These are phyloP conservation scores for Corythornis vintsioides DNA, from an alignment of 2,113 vertebrate genomes.

Conservation along the genomic window DNA sequence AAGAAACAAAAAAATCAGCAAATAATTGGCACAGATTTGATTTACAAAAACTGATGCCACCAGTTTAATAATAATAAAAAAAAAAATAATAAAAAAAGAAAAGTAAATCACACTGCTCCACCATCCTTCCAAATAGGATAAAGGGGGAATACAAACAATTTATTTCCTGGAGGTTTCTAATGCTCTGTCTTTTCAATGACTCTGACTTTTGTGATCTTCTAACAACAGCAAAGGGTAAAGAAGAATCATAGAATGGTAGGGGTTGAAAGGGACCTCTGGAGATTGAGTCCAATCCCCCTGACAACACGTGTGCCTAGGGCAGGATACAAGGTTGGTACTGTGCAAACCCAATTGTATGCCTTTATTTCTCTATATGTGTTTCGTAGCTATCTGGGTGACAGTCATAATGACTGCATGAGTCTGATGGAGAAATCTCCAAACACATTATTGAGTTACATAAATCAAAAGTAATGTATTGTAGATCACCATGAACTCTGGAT, in stretches of 20 bases:
- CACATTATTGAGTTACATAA: neutral
- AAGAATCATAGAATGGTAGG: neutral
- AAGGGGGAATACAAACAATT: neutral
- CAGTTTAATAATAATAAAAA: neutral
- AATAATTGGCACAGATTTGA: neutral
- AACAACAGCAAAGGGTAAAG: neutral
- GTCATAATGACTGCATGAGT: rapidly evolving
- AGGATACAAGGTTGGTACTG: neutral
- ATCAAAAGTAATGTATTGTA: neutral
- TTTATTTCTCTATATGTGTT: neutral
- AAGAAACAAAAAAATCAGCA: neutral
- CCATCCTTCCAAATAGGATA: neutral
- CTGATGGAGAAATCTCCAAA: neutral
- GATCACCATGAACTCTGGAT: neutral
- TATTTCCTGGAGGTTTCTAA: constrained; percentile 16
- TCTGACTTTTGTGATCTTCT: neutral
- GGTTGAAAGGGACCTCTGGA: too few relatives aligned
- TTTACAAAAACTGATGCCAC: neutral
- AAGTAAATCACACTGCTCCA: neutral
- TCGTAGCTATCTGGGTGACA: neutral
- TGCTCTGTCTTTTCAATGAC: constrained; percentile 13
- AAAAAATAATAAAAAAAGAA: neutral
- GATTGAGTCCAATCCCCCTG: too few relatives aligned
- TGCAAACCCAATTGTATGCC: neutral
- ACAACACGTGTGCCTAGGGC: too few relatives aligned